A percentile compares a stretch with the other conserved stretches of the same genome.
Evolutionary conservation across 2,113 vertebrate species (phyloP).

Genomic region (Australoheros scitulus): DNA sequence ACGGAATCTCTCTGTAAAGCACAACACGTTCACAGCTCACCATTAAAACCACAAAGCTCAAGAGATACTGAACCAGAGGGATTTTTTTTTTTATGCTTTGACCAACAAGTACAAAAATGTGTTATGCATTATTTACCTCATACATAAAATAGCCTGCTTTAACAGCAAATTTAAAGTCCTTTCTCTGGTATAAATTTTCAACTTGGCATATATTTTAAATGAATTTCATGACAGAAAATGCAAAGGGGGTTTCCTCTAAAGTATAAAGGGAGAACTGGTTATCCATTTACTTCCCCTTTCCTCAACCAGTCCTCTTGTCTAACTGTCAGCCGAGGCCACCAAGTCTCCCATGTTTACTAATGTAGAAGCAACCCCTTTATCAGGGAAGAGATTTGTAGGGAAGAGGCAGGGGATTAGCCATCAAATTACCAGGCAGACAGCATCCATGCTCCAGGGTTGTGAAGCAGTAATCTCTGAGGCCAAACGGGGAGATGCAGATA

Average conservation of each 20-base stretch:
- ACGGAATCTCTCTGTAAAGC: not conserved
- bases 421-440: constrained; percentile 79
- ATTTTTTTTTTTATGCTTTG: not conserved
- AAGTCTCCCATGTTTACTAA: constrained; percentile 73
- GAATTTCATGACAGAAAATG: not conserved
- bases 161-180: not conserved
- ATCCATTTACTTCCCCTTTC: constrained; percentile 14
- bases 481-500: constrained; percentile 68
- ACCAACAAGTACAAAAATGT: constrained; percentile 15
- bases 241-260: constrained; percentile 10
- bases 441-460: constrained; percentile 71
- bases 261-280: constrained; percentile 24
- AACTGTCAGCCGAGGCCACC: constrained; percentile 53
- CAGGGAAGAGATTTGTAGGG: constrained; percentile 76
- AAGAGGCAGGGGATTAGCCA: constrained; percentile 77
- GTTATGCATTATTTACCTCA: constrained; percentile 8
- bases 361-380: constrained; percentile 75
- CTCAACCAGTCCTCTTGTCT: constrained; percentile 54
- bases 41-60: constrained; percentile 18
- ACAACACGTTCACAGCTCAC: constrained; percentile 15
- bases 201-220: not conserved
- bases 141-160: not conserved
- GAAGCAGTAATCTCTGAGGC: constrained; percentile 71
- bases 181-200: not conserved
- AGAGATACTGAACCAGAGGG: not conserved